Evolutionary conservation across 2,797 vertebrate species (phyloP), one percentile per base, ranked within the genome.

Genomic region (Falco rusticolus): DNA sequence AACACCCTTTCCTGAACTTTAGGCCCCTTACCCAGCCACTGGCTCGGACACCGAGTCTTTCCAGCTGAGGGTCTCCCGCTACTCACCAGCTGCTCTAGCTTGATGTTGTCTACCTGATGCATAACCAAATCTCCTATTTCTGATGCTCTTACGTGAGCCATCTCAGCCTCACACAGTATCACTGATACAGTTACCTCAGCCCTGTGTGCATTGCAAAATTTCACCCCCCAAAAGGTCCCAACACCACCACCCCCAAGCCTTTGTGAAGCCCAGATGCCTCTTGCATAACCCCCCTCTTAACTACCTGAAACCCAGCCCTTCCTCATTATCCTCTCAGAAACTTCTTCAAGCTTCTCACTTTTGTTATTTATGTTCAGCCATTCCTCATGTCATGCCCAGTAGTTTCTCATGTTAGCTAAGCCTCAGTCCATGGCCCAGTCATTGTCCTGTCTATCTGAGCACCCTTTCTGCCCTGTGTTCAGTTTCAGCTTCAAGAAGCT

Each of bases 291-390:
- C 11, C 6, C 16, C 11, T 45, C 39, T 66, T 45, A 34, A 24
- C 10, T 33, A 34, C 26, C 21, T 47, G 50, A 69, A 69, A 70
- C 26, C 31, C 22, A 26, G 18, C n/a, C 75, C n/a, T 84, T 80
- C 22, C 39, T 70, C 51, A 37, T 24, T 1, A 1, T 2, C 3
- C 24, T 28, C 25, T 41, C 0, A 0, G 53, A 39, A 68, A n/a
- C 16, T 61, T 68, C 33, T 74, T 37, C 37, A 31, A 56, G 43
- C 61, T 50, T 56, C 13, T 81, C 48, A 61, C 34, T 53, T 29
- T 29, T 34, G 34, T 77, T 51, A 29, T 34, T 54, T 91, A 15
- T 17, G 21, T 80, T 79, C n/a, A 41, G 25, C 39, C 1, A 2
- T 61, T 85, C 75, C 69, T 74, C 1, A 0, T 43, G 13, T 43